Evolutionary conservation across 2,888 invertebrate genomes (phyloP).

Genomic region (Heteromurus nitidus): DNA sequence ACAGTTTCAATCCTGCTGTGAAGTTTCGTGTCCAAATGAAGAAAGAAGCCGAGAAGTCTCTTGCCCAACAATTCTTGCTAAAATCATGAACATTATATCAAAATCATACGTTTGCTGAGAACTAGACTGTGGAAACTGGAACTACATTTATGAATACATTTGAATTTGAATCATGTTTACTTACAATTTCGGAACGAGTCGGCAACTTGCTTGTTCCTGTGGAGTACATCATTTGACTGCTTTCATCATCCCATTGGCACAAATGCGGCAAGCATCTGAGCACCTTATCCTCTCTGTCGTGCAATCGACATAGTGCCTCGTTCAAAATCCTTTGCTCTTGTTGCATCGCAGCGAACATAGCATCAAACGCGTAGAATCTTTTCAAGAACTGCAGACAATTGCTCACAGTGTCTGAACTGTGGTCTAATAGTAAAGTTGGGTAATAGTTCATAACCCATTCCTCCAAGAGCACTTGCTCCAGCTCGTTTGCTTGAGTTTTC

Average conservation of each 20-base stretch:
- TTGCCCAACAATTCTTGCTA: constrained; percentile 47
- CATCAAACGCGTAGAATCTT: constrained; percentile 17
- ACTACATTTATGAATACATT: too few species aligned
- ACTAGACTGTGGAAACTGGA: too few species aligned
- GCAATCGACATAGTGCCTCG: constrained; percentile 43
- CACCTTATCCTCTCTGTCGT: constrained; percentile 43
- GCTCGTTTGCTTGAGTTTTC: background rate
- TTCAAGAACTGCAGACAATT: constrained; percentile 4
- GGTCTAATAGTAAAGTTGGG: constrained; percentile 30
- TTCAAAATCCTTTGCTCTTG: constrained; percentile 54
- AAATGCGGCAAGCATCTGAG: constrained; percentile 26
- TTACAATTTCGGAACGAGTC: constrained; percentile 37
- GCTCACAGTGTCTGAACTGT: background rate
- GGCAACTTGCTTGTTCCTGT: background rate
- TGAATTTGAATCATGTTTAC: too few species aligned
- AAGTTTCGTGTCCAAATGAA: constrained; percentile 54
- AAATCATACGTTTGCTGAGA: too few species aligned
- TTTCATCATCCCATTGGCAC: constrained; percentile 27
- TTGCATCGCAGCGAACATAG: constrained; percentile 36
- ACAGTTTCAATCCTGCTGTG: constrained; percentile 44
- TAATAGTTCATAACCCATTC: constrained; percentile 36
- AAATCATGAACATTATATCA: too few species aligned
- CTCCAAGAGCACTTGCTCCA: constrained; percentile 16
- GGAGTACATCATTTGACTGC: background rate
- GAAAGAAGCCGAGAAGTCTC: constrained; percentile 56